Percentiles rank a stretch among this genome's conserved stretches.
Evolutionary conservation across 2,797 vertebrate genomes (phyloP).

Genomic region (Phrynocephalus vlangalii): DNA sequence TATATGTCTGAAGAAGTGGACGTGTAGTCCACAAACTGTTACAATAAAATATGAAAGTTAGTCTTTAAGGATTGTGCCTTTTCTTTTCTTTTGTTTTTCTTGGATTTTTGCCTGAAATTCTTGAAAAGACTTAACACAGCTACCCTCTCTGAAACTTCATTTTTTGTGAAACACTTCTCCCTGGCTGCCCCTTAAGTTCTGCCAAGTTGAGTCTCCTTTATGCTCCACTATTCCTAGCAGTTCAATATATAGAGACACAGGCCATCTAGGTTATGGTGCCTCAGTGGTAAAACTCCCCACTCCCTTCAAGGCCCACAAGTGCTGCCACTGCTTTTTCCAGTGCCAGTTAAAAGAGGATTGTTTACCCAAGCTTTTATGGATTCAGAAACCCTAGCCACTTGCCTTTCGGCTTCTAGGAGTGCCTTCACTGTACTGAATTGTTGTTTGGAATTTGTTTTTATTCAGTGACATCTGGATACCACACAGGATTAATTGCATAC

Average conservation of each 20-base stretch:
- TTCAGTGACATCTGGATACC: too few species aligned
- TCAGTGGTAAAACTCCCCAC: too few species aligned
- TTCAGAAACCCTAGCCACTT: neutral
- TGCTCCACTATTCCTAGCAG: neutral
- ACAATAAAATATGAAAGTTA: too few species aligned
- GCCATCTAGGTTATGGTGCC: too few species aligned
- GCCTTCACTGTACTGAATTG: neutral
- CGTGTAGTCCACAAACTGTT: too few species aligned
- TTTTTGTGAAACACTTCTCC: neutral
- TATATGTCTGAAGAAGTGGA: too few species aligned
- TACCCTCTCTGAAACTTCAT: too few species aligned
- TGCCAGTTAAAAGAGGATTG: neutral
- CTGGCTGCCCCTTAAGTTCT: neutral
- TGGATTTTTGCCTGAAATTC: too few species aligned
- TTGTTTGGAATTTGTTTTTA: neutral
- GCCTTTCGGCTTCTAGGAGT: neutral
- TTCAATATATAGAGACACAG: neutral
- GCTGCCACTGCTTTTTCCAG: neutral
- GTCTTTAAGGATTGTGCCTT: too few species aligned
- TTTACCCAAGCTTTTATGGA: neutral
- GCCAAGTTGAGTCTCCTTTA: neutral
- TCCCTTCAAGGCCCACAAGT: too few species aligned
- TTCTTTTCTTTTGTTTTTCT: too few species aligned
- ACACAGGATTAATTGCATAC: neutral
- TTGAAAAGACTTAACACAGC: too few species aligned